Percentiles rank a stretch among this genome's conserved stretches.
Conservation (phyloP, 2,797 vertebrate species). For the Parotocinclus haroldoi region DNA sequence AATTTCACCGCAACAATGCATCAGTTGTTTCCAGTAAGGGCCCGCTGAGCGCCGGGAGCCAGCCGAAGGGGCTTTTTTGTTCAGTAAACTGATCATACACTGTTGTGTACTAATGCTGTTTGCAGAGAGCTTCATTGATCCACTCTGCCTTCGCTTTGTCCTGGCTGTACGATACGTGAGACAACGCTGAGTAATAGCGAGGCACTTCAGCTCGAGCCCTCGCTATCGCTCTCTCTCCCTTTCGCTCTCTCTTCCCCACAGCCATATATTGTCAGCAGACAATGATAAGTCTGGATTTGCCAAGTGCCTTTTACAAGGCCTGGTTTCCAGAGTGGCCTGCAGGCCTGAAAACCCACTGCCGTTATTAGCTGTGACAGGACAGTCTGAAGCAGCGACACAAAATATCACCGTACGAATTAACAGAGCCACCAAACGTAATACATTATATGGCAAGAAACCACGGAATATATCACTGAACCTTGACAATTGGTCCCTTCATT, state of each 20-base stretch:
- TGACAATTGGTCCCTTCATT: too few relatives aligned
- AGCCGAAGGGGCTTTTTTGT: constrained; percentile 61
- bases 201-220: constrained; percentile 46
- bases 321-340: constrained; percentile 51
- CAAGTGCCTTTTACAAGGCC: constrained; percentile 63
- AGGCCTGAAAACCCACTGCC: constrained; percentile 68
- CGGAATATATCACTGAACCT: too few relatives aligned
- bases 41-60: constrained; percentile 56
- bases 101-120: constrained; percentile 75
- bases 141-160: constrained; percentile 72
- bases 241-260: constrained; percentile 63
- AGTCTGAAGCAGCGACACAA: constrained; percentile 40
- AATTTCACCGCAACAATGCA: constrained; percentile 87
- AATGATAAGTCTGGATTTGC: constrained; percentile 76
- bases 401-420: constrained; percentile 19
- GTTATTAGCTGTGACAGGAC: constrained; percentile 55
- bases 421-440: constrained; percentile 23
- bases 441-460: neutral
- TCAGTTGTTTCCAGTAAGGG: constrained; percentile 86
- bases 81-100: constrained; percentile 86
- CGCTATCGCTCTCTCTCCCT: constrained; percentile 62
- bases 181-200: constrained; percentile 73
- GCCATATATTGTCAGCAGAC: constrained; percentile 82
- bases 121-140: constrained; percentile 84
- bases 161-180: constrained; percentile 83